Evolutionary conservation across 1,140 invertebrate species (phyloP), one percentile per base, ranked within the genome.

Genomic region (Apis florea): DNA sequence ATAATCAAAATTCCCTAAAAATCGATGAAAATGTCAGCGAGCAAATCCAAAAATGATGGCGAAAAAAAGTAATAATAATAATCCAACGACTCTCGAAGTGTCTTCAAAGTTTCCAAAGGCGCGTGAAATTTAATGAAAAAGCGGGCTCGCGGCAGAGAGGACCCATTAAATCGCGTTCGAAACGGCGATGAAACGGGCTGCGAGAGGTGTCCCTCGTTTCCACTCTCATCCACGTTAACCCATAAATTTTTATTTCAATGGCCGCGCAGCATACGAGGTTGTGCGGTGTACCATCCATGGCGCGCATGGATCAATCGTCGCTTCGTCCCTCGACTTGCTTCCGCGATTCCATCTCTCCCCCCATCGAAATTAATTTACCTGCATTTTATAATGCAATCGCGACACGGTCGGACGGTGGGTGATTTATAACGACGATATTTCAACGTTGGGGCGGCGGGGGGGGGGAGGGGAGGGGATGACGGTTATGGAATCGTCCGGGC

Each of bases 341-440:
- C 51, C 66, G 3, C 54, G 21, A n/a, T 24, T 31, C 9, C 40
- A 4, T 12, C 19, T 17, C 66, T 51, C 53, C 73, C 82, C 80
- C 64, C 86, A 89, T 90, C 82, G 86, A 88, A 91, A 91, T 92
- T 91, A 92, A 91, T 92, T 90, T 87, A 88, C 85, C 87, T 82
- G 83, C 83, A 84, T 91, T 92, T 92, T 92, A 92, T 89, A 91
- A 91, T 91, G 89, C 90, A 89, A 91, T 91, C 89, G 89, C 78
- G 69, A 51, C 72, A 59, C 84, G 77, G 75, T 59, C 71, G 85
- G 73, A 68, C 72, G 68, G 73, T 69, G 71, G 74, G 82, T 86
- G 90, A 92, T 91, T 91, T 90, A 91, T 84, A 85, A 83, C 64
- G 63, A 75, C 88, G 86, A 90, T 91, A 90, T 91, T 87, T 91